phyloP scores from a whole-genome alignment of 2,797 vertebrate species.

The Cynodonichthys magdalenae region DNA sequence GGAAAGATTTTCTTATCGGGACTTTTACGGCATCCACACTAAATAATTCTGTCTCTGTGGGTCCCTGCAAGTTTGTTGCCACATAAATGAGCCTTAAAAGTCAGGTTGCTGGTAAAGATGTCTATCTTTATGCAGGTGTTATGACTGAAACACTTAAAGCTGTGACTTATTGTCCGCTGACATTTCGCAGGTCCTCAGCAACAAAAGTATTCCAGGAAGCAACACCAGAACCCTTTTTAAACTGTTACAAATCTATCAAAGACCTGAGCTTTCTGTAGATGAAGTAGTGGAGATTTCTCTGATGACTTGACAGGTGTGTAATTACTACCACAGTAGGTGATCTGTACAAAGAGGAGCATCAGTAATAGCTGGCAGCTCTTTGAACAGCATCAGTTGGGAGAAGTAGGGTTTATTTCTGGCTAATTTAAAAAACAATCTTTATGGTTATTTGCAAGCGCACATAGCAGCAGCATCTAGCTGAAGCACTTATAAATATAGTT shows the following conservation, averaged over 20 bases:
- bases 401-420: no score
- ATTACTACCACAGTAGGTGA: slow-evolving; percentile 31
- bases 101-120: slow-evolving; percentile 77
- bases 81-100: slow-evolving; percentile 79
- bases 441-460: no score
- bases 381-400: no score
- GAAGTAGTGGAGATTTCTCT: slow-evolving; percentile 36
- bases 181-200: slow-evolving; percentile 54
- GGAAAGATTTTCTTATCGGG: slow-evolving; percentile 48
- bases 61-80: slow-evolving; percentile 65
- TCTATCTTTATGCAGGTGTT: slow-evolving; percentile 83
- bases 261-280: slow-evolving; percentile 10
- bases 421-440: no score
- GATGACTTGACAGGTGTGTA: slow-evolving; percentile 22
- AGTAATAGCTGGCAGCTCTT: no score
- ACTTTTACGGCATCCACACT: slow-evolving; percentile 47
- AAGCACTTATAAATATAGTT: no score
- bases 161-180: slow-evolving; percentile 61
- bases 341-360: not conserved
- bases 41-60: slow-evolving; percentile 58
- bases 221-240: slow-evolving; percentile 7
- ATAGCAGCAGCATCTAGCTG: no score
- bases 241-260: slow-evolving; percentile 9
- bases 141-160: slow-evolving; percentile 72
- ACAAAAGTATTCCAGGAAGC: slow-evolving; percentile 35